Base-by-base conservation (phyloP, 1,140 invertebrate species). In the Macrocentrus cingulum region DNA sequence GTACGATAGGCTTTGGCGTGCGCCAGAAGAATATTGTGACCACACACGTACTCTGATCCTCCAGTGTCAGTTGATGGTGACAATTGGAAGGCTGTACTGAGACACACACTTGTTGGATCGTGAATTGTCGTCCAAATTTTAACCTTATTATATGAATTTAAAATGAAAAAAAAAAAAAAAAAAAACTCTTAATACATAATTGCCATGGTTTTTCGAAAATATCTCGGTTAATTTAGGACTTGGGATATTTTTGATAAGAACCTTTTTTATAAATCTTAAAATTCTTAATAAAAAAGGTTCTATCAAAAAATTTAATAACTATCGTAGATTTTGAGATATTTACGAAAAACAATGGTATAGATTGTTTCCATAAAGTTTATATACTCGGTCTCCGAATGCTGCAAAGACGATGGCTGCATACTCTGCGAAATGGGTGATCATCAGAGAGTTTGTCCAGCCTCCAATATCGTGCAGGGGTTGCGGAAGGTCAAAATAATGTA, bases 401-500 rank as follows among this genome's bases (percentile, higher is more conserved):
- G 46, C 13, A 49, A 71, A 75, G 11, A 52, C 46, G 15, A 67
- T 9, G 32, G 37, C 66, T 13, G 65, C 67, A 46, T 64, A 69
- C 3, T 68, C 52, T 22, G 36, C 57, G 37, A 62, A 70, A 29
- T 50, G 61, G 22, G 53, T 56, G 15, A 66, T 42, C 9, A 68
- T 57, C 1, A 57, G 2, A 2, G 29, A 22, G 52, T 62, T 70
- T 6, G 63, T 39, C 60, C 64, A 67, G 3, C 68, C 68, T 9
- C 65, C 65, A 1, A 67, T 32, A 20, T 65, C 61, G 37, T 67
- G 54, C 0, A 85, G 61, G 1, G 70, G 23, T 56, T 82, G 78
- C 0, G 84, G 84, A 45, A 84, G 63, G 67, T 85, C 84, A 80
- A 83, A 85, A 64, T 85, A 83, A 60, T 78, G 84, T 16, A 85